Evolutionary conservation across 2,113 vertebrate genomes (phyloP).

Genomic region (Oncorhynchus tshawytscha): DNA sequence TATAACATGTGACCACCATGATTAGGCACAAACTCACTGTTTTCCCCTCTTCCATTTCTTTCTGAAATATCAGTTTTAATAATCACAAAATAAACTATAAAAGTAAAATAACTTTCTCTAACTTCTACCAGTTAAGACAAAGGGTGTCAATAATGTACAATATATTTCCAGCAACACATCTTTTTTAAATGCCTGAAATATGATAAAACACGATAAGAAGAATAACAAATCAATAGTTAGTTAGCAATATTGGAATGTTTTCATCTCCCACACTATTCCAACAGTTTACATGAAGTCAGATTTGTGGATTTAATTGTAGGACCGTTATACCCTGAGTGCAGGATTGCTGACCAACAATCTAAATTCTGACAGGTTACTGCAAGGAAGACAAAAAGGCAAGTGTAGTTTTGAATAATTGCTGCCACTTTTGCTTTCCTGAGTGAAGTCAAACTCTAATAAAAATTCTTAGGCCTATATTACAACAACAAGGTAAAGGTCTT

Average conservation of each 20-base stretch:
- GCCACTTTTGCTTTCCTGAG: not conserved
- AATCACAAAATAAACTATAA: not conserved
- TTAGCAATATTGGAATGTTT: not conserved
- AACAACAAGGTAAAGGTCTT: too few relatives aligned
- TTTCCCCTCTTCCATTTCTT: not conserved
- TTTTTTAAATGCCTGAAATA: not conserved
- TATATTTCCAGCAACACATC: constrained; percentile 6
- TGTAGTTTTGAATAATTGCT: constrained; percentile 4
- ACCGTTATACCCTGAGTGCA: constrained; percentile 45
- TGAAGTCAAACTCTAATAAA: not conserved
- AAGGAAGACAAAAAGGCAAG: constrained; percentile 17
- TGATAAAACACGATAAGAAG: not conserved
- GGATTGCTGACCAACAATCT: constrained; percentile 18
- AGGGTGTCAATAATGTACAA: constrained; percentile 40
- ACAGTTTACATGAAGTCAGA: not conserved
- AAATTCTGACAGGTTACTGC: constrained; percentile 7
- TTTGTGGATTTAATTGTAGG: not conserved
- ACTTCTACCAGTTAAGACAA: constrained; percentile 18
- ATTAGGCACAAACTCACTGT: not conserved
- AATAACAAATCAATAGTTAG: not conserved
- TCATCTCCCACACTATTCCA: not conserved
- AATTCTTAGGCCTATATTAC: not conserved
- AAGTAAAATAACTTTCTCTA: constrained; percentile 15
- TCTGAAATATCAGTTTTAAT: not conserved
- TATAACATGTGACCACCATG: not conserved